These are phyloP conservation scores for Zygogramma bicolorata DNA, from an alignment of 2,888 invertebrate genomes.

Conservation along the genomic window DNA sequence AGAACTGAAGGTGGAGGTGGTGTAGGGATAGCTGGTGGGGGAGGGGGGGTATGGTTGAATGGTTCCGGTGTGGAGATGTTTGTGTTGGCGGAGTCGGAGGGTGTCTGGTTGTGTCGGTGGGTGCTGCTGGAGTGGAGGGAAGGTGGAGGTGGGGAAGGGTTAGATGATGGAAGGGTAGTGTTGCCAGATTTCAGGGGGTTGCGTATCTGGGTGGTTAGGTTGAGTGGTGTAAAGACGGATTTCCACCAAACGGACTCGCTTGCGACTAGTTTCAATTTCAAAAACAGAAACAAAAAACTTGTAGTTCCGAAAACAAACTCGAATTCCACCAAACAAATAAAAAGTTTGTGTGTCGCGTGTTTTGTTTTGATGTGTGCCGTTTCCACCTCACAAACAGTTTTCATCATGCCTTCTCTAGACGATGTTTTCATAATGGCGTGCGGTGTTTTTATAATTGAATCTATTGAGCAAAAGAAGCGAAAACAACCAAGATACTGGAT, in stretches of 20 bases:
- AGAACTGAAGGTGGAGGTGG: no score
- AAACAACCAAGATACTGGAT: conserved; percentile 27
- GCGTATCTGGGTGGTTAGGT: no score
- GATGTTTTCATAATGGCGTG: conserved; percentile 6
- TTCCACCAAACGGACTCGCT: conserved; percentile 9
- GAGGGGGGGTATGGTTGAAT: no score
- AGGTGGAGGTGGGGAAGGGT: no score
- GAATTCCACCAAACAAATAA: conserved; percentile 2
- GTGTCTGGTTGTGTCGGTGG: no score
- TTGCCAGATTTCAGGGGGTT: no score
- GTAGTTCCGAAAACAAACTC: background rate
- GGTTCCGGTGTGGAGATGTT: no score
- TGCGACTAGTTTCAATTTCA: conserved; percentile 1
- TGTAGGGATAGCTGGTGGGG: no score
- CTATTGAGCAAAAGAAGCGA: conserved; percentile 19
- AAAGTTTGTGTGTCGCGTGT: background rate
- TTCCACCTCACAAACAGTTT: conserved; percentile 5
- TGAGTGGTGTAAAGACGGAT: conserved; percentile 1
- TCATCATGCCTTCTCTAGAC: conserved; percentile 11
- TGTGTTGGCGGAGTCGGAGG: no score
- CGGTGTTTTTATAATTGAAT: conserved; percentile 17
- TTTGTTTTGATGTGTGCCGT: conserved; percentile 6
- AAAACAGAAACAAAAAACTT: background rate
- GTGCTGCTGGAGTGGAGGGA: no score
- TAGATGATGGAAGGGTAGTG: no score